These are phyloP conservation scores for Callimorpha dominula DNA, from an alignment of 2,888 invertebrate species.

Conservation along the genomic window DNA sequence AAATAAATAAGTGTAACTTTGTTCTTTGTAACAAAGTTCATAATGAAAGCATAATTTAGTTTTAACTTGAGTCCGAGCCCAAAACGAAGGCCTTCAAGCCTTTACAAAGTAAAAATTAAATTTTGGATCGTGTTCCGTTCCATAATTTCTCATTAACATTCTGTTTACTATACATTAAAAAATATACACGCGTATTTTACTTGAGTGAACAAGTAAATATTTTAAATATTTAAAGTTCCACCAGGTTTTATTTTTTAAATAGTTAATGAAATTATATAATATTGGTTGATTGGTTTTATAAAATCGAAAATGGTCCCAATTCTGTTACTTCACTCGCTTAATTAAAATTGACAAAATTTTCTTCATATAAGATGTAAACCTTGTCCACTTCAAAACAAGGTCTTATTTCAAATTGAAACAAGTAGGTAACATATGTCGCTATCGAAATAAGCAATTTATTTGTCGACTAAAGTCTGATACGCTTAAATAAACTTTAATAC, in stretches of 20 bases:
- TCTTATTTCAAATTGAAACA: too few species aligned
- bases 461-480: too few species aligned
- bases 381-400: too few species aligned
- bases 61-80: constrained; percentile 57
- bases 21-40: constrained; percentile 49
- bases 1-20: constrained; percentile 48
- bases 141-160: constrained; percentile 61
- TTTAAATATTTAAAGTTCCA: neutral
- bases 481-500: too few species aligned
- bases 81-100: constrained; percentile 60
- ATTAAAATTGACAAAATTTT: too few species aligned
- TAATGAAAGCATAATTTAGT: constrained; percentile 62
- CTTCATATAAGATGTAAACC: too few species aligned
- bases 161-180: constrained; percentile 40
- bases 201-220: neutral
- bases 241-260: neutral
- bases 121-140: constrained; percentile 56
- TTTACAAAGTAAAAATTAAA: constrained; percentile 65
- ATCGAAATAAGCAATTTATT: too few species aligned
- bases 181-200: constrained; percentile 7
- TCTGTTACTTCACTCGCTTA: too few species aligned
- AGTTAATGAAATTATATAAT: too few species aligned
- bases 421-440: too few species aligned
- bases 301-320: too few species aligned
- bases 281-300: too few species aligned